A percentile compares a stretch with the other conserved stretches of the same genome.
phyloP scores from a whole-genome alignment of 2,888 invertebrate genomes.

The Heterodera filipjevi region DNA sequence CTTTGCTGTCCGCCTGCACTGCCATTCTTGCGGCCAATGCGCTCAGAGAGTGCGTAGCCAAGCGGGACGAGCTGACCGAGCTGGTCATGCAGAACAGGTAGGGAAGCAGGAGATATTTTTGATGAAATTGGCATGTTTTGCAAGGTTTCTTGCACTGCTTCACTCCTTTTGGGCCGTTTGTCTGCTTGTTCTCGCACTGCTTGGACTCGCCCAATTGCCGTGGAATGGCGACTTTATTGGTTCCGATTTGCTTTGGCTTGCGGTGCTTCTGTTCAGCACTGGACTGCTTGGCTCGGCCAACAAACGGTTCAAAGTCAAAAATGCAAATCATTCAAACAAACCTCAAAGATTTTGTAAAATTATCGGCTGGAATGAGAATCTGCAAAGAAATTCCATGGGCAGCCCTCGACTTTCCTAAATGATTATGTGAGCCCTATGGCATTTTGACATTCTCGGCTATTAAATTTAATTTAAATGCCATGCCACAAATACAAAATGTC shows the following conservation, averaged over 20 bases:
- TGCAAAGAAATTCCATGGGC: no score
- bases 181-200: slow-evolving; percentile 54
- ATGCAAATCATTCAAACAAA: no score
- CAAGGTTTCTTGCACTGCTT: slow-evolving; percentile 48
- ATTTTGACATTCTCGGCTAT: slow-evolving; percentile 46
- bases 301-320: no score
- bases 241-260: slow-evolving; percentile 62
- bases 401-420: no score
- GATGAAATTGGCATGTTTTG: background rate
- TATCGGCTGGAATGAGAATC: no score
- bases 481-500: no score
- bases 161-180: slow-evolving; percentile 60
- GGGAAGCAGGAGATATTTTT: background rate
- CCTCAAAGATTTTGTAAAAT: no score
- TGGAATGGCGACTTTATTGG: slow-evolving; percentile 63
- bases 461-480: slow-evolving; percentile 27
- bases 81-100: slow-evolving; percentile 19
- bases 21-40: slow-evolving; percentile 55
- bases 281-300: slow-evolving; percentile 55
- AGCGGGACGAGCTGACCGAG: slow-evolving; percentile 26
- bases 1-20: slow-evolving; percentile 53
- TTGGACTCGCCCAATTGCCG: slow-evolving; percentile 56
- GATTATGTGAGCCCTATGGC: no score
- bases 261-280: slow-evolving; percentile 55
- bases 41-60: slow-evolving; percentile 38